Conservation (phyloP, 53 echinoderm and acorn worm genomes). For the Apostichopus leukothele region DNA sequence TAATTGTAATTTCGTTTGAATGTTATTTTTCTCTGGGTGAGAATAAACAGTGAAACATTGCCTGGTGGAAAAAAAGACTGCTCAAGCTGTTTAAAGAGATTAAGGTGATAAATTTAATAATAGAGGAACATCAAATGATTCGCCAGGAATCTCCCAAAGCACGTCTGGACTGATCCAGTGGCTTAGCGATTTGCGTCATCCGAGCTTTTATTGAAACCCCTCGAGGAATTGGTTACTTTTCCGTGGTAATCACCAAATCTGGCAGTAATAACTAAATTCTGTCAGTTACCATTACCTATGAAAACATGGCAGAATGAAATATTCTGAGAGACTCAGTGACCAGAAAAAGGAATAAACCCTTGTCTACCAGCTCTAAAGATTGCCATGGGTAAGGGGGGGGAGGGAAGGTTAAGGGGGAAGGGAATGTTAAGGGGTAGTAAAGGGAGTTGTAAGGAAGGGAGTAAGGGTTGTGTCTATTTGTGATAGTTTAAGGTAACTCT, state of each 20-base stretch:
- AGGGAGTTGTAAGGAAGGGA: no score
- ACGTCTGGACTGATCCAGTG: neutral
- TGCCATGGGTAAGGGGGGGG: no score
- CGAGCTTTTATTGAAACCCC: neutral
- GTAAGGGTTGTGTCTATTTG: no score
- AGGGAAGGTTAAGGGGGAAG: no score
- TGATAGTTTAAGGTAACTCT: no score
- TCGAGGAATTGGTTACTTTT: neutral
- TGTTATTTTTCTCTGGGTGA: neutral
- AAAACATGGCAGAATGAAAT: slow-evolving; percentile 11
- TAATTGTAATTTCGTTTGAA: neutral
- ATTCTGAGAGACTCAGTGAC: neutral
- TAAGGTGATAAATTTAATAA: neutral
- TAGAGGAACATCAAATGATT: slow-evolving; percentile 8
- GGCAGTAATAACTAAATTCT: slow-evolving; percentile 21
- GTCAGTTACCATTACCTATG: slow-evolving; percentile 24
- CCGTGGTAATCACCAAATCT: neutral
- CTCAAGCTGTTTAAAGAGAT: no score
- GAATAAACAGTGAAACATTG: neutral
- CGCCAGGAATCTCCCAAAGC: slow-evolving; percentile 9
- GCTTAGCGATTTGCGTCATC: slow-evolving; percentile 21
- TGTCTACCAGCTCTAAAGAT: no score
- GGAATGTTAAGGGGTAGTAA: no score
- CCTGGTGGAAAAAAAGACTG: no score
- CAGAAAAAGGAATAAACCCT: no score